phyloP scores from a whole-genome alignment of 1,140 invertebrate species.

The Coelopa frigida region DNA sequence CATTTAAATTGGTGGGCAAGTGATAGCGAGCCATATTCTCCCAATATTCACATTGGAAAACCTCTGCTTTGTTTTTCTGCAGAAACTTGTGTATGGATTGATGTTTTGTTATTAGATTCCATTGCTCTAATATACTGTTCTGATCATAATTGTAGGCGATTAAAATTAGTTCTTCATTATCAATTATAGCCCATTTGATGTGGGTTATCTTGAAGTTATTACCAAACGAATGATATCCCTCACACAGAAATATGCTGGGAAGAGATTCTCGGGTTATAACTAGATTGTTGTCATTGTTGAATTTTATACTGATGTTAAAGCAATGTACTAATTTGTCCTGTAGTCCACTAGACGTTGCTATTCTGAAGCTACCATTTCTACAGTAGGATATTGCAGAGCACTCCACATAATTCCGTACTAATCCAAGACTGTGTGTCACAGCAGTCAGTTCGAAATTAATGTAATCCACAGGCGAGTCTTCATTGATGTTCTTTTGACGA shows the following conservation, averaged over 20 bases:
- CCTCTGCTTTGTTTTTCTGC: constrained; percentile 46
- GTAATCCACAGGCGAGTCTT: no score
- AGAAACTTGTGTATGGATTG: constrained; percentile 67
- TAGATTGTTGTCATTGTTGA: constrained; percentile 17
- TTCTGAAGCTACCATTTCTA: constrained; percentile 68
- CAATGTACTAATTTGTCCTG: constrained; percentile 63
- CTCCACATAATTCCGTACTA: constrained; percentile 64
- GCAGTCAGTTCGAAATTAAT: constrained; percentile 47
- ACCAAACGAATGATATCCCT: constrained; percentile 48
- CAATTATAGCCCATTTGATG: constrained; percentile 71
- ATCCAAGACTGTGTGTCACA: constrained; percentile 61
- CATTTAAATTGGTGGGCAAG: constrained; percentile 19
- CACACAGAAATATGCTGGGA: constrained; percentile 72
- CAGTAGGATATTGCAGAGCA: constrained; percentile 56
- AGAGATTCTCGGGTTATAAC: constrained; percentile 58
- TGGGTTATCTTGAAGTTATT: constrained; percentile 57
- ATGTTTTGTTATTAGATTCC: constrained; percentile 75
- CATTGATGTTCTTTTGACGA: constrained; percentile 20
- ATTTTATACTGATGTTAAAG: constrained; percentile 52
- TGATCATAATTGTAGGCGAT: constrained; percentile 58
- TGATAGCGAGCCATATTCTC: constrained; percentile 30
- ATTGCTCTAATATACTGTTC: constrained; percentile 70
- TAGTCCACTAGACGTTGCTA: constrained; percentile 59
- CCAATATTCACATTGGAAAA: constrained; percentile 55
- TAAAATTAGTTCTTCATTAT: constrained; percentile 74